Evolutionary conservation across 2,888 invertebrate genomes (phyloP), one percentile per base, ranked within the genome.

Genomic region (Dynastes maya): DNA sequence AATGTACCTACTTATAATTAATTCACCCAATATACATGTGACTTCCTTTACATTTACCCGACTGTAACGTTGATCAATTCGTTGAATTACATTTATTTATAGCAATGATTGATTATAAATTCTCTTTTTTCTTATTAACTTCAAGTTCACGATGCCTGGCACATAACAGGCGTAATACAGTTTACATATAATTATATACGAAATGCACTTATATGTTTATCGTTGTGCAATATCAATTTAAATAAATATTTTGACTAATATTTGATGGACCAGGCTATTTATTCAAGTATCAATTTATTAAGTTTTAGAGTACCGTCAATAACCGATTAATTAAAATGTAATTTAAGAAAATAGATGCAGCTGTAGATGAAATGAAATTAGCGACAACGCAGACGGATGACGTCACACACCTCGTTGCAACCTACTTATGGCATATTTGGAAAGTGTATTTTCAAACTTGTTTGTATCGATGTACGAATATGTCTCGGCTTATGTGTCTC

Each of bases 391-490:
- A 45, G 49, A 27, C 16, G 22, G 22, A 61, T 72, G 37, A 58
- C 72, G 72, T 72, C 72, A 72, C 40, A 40, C 9, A 58, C 9
- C n/a, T 58, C 29, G 40, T 61, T 72, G 72, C 72, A 72, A 72
- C 72, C 72, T 72, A 72, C 72, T 72, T 72, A 72, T 9, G 37
- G 55, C 61, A 53, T 61, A 72, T 72, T 72, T 58, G 61, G 72
- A 72, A 72, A 72, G 72, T 22, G 51, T 58, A 58, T 72, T 72
- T 67, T 58, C 58, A 72, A 72, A 72, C 72, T 72, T 72, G 72
- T 72, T 68, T 32, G 68, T 51, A 68, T 22, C 68, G 13, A 68
- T 68, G 37, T n/a, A 51, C 51, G 32, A 63, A 63, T 63, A 32
- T 32, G 63, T 63, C 63, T 32, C 55, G 55, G 22, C 55, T 58